Evolutionary conservation across 2,888 invertebrate species (phyloP).

Genomic region (Apamea monoglypha): DNA sequence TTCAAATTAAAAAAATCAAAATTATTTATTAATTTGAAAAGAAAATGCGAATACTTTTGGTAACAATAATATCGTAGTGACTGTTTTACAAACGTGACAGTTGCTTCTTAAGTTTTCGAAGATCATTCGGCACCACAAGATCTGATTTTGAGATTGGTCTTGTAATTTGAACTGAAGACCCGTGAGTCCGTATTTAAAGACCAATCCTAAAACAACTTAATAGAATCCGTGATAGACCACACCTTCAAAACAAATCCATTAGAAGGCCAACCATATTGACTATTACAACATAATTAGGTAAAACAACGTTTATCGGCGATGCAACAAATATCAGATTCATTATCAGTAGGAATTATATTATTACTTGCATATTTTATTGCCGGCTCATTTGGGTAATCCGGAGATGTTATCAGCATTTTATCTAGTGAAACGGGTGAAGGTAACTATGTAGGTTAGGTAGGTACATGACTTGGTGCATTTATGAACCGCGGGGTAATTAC

Average conservation of each 20-base stretch:
- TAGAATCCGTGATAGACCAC: conserved; percentile 23
- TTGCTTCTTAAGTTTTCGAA: background rate
- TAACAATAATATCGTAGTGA: background rate
- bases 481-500: background rate
- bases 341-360: conserved; percentile 13
- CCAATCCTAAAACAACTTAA: background rate
- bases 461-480: background rate
- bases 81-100: background rate
- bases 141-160: no score
- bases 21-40: no score
- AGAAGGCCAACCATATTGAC: conserved; percentile 7
- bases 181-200: background rate
- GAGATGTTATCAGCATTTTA: conserved; percentile 26
- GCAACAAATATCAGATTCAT: conserved; percentile 9
- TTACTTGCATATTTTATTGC: conserved; percentile 30
- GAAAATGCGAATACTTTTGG: no score
- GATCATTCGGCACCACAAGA: no score
- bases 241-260: conserved; percentile 27
- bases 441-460: background rate
- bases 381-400: conserved; percentile 28
- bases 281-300: conserved; percentile 19
- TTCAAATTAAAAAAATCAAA: no score
- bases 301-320: conserved; percentile 9
- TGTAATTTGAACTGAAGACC: no score
- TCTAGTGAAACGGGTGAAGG: conserved; percentile 19